Evolutionary conservation across 2,113 vertebrate species (phyloP).

Genomic region (Rhineura floridana): DNA sequence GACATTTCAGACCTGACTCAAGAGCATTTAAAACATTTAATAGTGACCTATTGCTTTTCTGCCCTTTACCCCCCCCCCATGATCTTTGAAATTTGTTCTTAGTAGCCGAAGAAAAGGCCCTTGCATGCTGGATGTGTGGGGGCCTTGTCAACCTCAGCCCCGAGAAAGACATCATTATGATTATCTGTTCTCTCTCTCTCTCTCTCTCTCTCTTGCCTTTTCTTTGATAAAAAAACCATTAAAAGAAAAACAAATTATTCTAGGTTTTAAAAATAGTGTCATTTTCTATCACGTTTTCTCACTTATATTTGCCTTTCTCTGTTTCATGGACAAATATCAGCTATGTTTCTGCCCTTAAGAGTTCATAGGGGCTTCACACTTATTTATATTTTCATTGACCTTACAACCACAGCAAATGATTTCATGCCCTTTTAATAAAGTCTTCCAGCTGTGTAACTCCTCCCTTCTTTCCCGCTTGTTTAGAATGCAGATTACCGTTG

Average conservation of each 20-base stretch:
- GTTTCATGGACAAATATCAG: neutral
- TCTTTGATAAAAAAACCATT: constrained; percentile 35
- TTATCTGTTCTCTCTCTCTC: constrained; percentile 28
- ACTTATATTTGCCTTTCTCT: neutral
- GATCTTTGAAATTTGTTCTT: constrained; percentile 23
- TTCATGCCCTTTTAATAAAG: neutral
- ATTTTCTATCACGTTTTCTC: constrained; percentile 24
- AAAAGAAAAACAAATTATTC: constrained; percentile 37
- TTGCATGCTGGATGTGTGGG: constrained; percentile 37
- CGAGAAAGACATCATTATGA: constrained; percentile 37
- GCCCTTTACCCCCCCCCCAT: constrained; percentile 28
- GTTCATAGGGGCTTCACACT: neutral
- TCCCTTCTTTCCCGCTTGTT: neutral
- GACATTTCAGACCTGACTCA: constrained; percentile 53
- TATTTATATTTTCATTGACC: neutral
- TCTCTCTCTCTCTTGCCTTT: constrained; percentile 28
- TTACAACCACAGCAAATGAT: constrained; percentile 1
- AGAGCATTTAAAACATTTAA: constrained; percentile 45
- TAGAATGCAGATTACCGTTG: constrained; percentile 22
- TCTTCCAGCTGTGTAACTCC: neutral
- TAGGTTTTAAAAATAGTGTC: constrained; percentile 20
- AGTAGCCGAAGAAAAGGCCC: constrained; percentile 18
- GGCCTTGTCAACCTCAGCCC: constrained; percentile 44
- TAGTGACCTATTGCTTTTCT: constrained; percentile 42
- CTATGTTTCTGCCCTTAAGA: neutral